A percentile compares a stretch with the other conserved stretches of the same genome.
Evolutionary conservation across 2,888 invertebrate species (phyloP).

Genomic region (Ernsta delagoae): DNA sequence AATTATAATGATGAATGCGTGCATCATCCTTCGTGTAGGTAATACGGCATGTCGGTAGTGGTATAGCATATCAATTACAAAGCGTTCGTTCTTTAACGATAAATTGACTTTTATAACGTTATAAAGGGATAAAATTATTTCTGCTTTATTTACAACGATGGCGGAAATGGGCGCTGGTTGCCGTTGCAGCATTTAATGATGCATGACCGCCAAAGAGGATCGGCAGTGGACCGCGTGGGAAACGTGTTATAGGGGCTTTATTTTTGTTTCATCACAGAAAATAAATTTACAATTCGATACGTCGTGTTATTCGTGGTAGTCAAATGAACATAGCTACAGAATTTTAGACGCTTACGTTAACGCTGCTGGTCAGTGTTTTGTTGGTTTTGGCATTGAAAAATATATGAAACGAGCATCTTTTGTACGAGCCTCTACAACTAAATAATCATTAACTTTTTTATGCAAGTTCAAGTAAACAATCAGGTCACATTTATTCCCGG

Average conservation of each 20-base stretch:
- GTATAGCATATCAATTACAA: slow-evolving; percentile 34
- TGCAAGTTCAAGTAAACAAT: too few species aligned
- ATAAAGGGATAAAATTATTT: slow-evolving; percentile 46
- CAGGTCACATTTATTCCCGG: too few species aligned
- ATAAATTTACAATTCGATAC: slow-evolving; percentile 9
- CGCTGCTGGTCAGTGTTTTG: too few species aligned
- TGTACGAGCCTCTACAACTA: too few species aligned
- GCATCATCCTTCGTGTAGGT: slow-evolving; percentile 24
- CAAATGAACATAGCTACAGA: not conserved
- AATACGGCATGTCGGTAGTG: slow-evolving; percentile 25
- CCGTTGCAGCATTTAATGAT: slow-evolving; percentile 62
- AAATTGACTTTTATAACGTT: slow-evolving; percentile 36
- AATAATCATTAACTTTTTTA: too few species aligned
- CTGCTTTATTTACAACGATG: slow-evolving; percentile 57
- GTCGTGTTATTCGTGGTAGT: not conserved
- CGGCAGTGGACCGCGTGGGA: slow-evolving; percentile 71
- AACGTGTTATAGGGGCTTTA: slow-evolving; percentile 40
- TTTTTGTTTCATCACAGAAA: slow-evolving; percentile 20
- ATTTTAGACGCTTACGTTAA: not conserved
- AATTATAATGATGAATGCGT: slow-evolving; percentile 14
- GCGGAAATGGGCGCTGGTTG: slow-evolving; percentile 75
- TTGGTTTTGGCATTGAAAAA: not conserved
- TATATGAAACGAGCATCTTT: too few species aligned
- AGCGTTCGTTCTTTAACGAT: slow-evolving; percentile 21
- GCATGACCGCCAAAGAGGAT: slow-evolving; percentile 62